Percentiles rank a stretch among this genome's conserved stretches.
phyloP scores from a whole-genome alignment of 2,113 vertebrate genomes.

The Pheucticus melanocephalus region DNA sequence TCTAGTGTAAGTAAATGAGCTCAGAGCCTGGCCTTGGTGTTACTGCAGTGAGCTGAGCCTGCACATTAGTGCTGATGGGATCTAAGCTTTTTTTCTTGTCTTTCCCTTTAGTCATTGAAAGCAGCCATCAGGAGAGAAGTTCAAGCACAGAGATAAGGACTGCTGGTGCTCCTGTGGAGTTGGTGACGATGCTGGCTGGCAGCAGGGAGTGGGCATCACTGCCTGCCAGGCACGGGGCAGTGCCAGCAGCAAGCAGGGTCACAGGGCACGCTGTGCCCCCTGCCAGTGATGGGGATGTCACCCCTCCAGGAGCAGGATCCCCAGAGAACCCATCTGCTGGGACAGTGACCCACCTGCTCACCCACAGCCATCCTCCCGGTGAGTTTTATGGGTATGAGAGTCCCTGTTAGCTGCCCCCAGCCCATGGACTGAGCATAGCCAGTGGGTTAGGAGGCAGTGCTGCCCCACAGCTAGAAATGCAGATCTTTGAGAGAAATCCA shows the following conservation, averaged over 20 bases:
- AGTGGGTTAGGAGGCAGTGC: not conserved
- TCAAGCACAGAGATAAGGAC: slow-evolving; percentile 15
- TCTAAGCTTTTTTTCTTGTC: not conserved
- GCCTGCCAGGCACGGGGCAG: not conserved
- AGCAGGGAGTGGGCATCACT: slow-evolving; percentile 66
- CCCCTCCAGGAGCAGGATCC: not conserved
- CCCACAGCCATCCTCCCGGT: not conserved
- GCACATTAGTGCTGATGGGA: not conserved
- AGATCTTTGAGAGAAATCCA: not conserved
- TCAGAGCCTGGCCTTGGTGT: not conserved
- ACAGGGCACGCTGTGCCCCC: fast-evolving
- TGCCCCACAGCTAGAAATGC: not conserved
- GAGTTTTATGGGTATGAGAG: not conserved
- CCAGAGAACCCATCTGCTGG: not conserved
- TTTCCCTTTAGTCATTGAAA: slow-evolving; percentile 38
- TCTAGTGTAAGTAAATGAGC: not conserved
- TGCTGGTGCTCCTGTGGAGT: slow-evolving; percentile 45
- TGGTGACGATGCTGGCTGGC: slow-evolving; percentile 57
- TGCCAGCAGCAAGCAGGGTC: fast-evolving
- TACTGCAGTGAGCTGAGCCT: not conserved
- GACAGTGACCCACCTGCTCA: not conserved
- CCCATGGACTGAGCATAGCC: fast-evolving
- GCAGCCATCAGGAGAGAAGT: not conserved
- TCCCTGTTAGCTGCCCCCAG: not conserved
- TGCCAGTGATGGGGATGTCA: not conserved